Conservation (phyloP, 35 echinoderm and acorn worm genomes). For the Ptychodera flava region DNA sequence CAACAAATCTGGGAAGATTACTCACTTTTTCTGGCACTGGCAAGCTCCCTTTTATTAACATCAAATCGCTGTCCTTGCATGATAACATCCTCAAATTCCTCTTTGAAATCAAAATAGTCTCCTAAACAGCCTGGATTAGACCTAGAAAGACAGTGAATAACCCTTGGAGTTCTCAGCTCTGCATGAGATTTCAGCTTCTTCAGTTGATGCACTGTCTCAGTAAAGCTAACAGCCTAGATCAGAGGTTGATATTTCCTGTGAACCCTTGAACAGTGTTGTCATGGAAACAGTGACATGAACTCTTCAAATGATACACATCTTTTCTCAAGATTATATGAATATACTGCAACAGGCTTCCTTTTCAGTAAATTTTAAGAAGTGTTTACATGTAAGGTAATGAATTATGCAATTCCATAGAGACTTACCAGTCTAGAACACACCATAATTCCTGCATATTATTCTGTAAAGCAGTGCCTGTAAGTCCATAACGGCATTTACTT, state of each 20-base stretch:
- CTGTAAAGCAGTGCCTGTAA: slow-evolving; percentile 82
- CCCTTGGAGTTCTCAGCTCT: not conserved
- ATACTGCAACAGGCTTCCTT: no score
- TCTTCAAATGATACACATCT: no score
- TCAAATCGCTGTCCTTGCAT: slow-evolving; percentile 67
- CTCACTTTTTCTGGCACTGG: slow-evolving; percentile 63
- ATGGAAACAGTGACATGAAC: no score
- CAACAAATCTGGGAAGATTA: no score
- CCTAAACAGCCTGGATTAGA: slow-evolving; percentile 75
- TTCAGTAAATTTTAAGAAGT: no score
- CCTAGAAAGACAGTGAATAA: slow-evolving; percentile 37
- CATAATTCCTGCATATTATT: slow-evolving; percentile 85
- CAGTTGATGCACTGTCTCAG: slow-evolving; percentile 7
- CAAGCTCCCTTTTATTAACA: slow-evolving; percentile 72
- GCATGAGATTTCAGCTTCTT: not conserved
- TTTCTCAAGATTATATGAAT: no score
- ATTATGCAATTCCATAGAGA: no score
- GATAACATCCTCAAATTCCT: slow-evolving; percentile 52
- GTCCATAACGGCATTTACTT: slow-evolving; percentile 62
- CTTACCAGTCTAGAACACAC: slow-evolving; percentile 92
- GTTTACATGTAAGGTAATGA: no score
- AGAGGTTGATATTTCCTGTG: no score
- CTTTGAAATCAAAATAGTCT: slow-evolving; percentile 46
- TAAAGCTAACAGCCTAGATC: no score
- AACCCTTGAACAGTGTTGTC: no score